phyloP scores from a whole-genome alignment of 2,113 vertebrate genomes.

The Lota lota region DNA sequence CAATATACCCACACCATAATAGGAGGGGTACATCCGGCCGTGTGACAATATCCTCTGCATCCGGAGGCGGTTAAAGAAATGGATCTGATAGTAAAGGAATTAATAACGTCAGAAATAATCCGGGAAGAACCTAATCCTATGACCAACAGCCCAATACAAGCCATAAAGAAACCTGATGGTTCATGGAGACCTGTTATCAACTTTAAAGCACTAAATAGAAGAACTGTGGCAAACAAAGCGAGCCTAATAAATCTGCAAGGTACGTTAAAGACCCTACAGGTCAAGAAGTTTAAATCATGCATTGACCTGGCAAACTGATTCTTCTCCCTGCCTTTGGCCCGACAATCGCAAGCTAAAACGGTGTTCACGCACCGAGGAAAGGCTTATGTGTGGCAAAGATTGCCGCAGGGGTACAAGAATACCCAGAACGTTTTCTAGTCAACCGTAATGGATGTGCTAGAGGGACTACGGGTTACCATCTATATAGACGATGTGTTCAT shows the following conservation, averaged over 20 bases:
- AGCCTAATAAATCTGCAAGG: too few relatives aligned
- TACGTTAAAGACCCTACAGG: too few relatives aligned
- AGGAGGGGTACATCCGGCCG: background rate
- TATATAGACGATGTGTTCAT: background rate
- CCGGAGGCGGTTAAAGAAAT: background rate
- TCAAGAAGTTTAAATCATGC: too few relatives aligned
- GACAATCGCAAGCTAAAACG: too few relatives aligned
- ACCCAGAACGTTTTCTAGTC: background rate
- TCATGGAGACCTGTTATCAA: background rate
- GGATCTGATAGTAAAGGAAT: background rate
- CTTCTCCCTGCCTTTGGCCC: too few relatives aligned
- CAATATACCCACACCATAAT: background rate
- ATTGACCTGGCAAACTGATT: too few relatives aligned
- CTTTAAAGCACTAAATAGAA: too few relatives aligned
- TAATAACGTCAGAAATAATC: background rate
- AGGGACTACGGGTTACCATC: background rate
- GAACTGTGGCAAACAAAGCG: too few relatives aligned
- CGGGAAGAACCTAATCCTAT: background rate
- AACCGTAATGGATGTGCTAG: background rate
- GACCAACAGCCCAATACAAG: background rate
- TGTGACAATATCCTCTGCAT: background rate
- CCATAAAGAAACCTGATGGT: background rate
- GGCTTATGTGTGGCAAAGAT: too few relatives aligned
- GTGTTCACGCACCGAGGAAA: too few relatives aligned
- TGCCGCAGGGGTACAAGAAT: background rate